Conservation (phyloP, 2,888 invertebrate species). For the Rhagonycha lutea region DNA sequence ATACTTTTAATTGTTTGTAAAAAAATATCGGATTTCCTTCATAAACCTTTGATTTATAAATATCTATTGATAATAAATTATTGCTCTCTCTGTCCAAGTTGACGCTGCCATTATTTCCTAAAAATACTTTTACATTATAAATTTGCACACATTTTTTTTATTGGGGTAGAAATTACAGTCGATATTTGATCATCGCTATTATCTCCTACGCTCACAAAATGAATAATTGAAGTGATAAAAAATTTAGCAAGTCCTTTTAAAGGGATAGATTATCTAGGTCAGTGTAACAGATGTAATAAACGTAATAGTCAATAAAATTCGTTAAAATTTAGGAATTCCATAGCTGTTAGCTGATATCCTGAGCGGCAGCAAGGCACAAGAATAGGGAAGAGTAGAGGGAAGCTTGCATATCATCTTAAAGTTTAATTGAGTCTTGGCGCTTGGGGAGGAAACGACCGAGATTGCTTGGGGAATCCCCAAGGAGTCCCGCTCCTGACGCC, state of each 20-base stretch:
- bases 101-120: background rate
- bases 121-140: background rate
- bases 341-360: slow-evolving; percentile 38
- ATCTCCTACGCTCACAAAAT: background rate
- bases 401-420: slow-evolving; percentile 68
- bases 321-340: slow-evolving; percentile 39
- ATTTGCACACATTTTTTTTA: background rate
- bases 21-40: slow-evolving; percentile 34
- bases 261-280: background rate
- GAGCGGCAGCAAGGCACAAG: slow-evolving; percentile 36
- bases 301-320: slow-evolving; percentile 17
- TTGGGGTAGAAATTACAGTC: background rate
- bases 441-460: slow-evolving; percentile 57
- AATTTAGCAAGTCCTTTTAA: background rate
- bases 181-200: background rate
- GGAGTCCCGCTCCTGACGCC: slow-evolving; percentile 51
- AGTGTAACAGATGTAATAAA: slow-evolving; percentile 7
- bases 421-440: slow-evolving; percentile 72
- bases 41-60: slow-evolving; percentile 5
- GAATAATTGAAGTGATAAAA: background rate
- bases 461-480: slow-evolving; percentile 55
- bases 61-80: background rate
- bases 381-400: slow-evolving; percentile 39
- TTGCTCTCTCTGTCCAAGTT: background rate
- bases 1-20: slow-evolving; percentile 21